A percentile compares a stretch with the other conserved stretches of the same genome.
Evolutionary conservation across 2,888 invertebrate genomes (phyloP).

Genomic region (Plagiodera versicolora): DNA sequence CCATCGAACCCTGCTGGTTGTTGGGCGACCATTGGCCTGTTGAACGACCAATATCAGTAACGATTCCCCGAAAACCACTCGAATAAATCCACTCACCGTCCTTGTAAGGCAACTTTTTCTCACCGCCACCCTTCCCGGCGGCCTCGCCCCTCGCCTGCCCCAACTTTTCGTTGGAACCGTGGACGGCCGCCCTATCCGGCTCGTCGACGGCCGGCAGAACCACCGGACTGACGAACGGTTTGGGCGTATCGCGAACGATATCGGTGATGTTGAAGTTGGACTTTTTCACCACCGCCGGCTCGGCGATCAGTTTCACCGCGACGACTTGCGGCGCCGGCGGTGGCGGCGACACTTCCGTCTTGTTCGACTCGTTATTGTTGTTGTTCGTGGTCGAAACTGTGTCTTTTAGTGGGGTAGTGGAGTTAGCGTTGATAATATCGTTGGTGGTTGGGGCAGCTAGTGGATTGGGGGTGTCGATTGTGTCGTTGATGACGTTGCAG

Average conservation of each 20-base stretch:
- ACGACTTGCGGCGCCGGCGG: not conserved
- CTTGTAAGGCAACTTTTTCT: slow-evolving; percentile 47
- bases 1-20: slow-evolving; percentile 78
- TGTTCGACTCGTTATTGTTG: too few species aligned
- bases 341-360: too few species aligned
- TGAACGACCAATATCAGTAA: too few species aligned
- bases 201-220: slow-evolving; percentile 39
- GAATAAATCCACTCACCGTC: slow-evolving; percentile 30
- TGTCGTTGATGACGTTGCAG: slow-evolving; percentile 4
- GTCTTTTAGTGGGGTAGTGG: slow-evolving; percentile 1
- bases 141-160: slow-evolving; percentile 52
- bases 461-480: not conserved
- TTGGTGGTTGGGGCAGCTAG: not conserved
- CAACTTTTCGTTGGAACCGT: too few species aligned
- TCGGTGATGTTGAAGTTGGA: slow-evolving; percentile 23
- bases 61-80: too few species aligned
- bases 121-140: slow-evolving; percentile 41
- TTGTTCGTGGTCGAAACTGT: not conserved
- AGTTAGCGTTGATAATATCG: slow-evolving; percentile 20
- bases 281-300: not conserved
- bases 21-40: slow-evolving; percentile 85
- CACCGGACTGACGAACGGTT: slow-evolving; percentile 29
- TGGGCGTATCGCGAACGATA: slow-evolving; percentile 51
- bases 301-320: not conserved
- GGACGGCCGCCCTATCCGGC: too few species aligned